Base-by-base conservation (phyloP, 92 coral and sea anemone genomes). In the Epizoanthus ramosus region DNA sequence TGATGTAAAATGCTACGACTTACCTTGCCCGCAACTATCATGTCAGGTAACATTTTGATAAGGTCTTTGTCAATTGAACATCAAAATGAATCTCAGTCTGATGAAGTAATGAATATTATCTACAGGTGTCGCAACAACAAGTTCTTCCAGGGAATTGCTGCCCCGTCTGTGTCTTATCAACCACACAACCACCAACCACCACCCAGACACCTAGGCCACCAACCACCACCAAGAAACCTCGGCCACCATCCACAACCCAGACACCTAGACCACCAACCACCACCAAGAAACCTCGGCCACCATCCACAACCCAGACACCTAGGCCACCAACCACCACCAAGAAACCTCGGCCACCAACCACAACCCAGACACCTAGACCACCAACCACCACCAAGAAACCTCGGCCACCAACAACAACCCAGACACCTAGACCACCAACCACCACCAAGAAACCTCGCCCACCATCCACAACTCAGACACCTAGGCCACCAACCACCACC, bases 81-180 rank as follows among this genome's bases (percentile, higher is more conserved):
- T 7, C 6, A 43, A 43, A 43, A 43, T 43, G 5, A 4, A 7
- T 43, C 9, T 43, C 5, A 43, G 50, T 6, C 5, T 43, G 50
- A 43, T 43, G 65, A 14, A 33, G 31, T 25, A 3, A 43, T 19
- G 12, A 15, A 57, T 74, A 6, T 43, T 23, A 41, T 28, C 63
- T 57, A 16, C 47, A 88, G 91, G 66, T 75, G 31, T 76, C 75
- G 7, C 50, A 83, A 43, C 91, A 83, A 54, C 72, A 50, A 39
- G 74, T 81, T 76, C 22, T 45, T 9, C 87, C 79, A 3, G 88
- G 68, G 5, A 60, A 84, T 13, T 88, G 91, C 66, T 88, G 91
- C 63, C 85, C 85, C 22, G 81, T 65, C 13, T 88, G 91, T 58
- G 24, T 25, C 8, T n/a, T 72, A 37, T 59, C 85, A 22, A 84